A percentile compares a stretch with the other conserved stretches of the same genome.
phyloP scores from a whole-genome alignment of 2,113 vertebrate species.

The Saccopteryx bilineata region DNA sequence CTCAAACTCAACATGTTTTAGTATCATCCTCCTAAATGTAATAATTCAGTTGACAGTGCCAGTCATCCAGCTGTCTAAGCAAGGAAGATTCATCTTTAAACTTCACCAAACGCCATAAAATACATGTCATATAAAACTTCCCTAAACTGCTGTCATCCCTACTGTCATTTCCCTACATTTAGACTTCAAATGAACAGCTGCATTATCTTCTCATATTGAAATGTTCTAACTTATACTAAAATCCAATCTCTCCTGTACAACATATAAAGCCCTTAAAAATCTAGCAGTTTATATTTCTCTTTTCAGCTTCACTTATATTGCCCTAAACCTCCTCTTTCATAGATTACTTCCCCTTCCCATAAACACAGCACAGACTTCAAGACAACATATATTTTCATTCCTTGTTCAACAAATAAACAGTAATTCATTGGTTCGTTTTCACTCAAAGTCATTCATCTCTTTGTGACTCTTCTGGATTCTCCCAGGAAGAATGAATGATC shows the following conservation, averaged over 20 bases:
- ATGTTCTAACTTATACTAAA: background rate
- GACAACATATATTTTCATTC: background rate
- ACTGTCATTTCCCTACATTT: background rate
- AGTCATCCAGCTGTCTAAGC: background rate
- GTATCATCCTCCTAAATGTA: background rate
- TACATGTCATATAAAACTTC: background rate
- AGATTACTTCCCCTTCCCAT: background rate
- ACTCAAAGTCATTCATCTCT: background rate
- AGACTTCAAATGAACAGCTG: slow-evolving; percentile 1
- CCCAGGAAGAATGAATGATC: background rate
- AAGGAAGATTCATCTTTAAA: slow-evolving; percentile 33
- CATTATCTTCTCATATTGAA: background rate
- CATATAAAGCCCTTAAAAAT: background rate
- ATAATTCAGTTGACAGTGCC: background rate
- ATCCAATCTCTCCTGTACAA: background rate
- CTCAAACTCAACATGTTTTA: background rate
- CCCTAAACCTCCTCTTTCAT: background rate
- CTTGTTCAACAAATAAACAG: slow-evolving; percentile 16
- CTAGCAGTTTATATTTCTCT: background rate
- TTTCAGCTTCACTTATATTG: background rate
- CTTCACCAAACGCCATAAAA: background rate
- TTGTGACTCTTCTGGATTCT: background rate
- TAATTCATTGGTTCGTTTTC: background rate
- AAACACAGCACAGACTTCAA: background rate
- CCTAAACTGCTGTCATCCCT: background rate